Base-by-base conservation (phyloP, 2,888 invertebrate genomes). In the Dinocampus coccinellae region DNA sequence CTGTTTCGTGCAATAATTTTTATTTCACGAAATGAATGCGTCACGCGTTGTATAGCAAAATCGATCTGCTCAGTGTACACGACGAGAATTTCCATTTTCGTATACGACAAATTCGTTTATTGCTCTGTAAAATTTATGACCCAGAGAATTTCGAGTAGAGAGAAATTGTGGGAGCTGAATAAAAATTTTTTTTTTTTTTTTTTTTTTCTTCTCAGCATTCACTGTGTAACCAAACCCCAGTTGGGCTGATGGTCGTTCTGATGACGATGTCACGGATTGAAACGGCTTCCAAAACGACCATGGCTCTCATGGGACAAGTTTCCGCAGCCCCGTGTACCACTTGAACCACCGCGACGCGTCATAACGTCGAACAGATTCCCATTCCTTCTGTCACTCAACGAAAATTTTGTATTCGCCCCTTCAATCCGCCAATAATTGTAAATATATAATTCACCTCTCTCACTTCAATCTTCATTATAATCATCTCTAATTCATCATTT, bases 261-360 rank as follows among this genome's bases (percentile, higher is more conserved):
- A 85, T 82, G 84, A 84, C 83, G 82, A 83, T 80, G 82, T 84
- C 84, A 82, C 80, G 82, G 82, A 83, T 84, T 84, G 85, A 86
- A 86, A 86, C 84, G 85, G 84, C 80, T 80, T 84, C 84, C 85
- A 85, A 86, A 86, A 85, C 84, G 82, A 81, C 80, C 83, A 79
- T 77, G 76, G 80, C 78, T 81, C 85, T 82, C 84, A 62, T 70
- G 84, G 82, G 85, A 81, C 78, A 78, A 82, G 82, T 85, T 82
- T 83, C 80, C 77, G 77, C 74, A 74, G 74, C 73, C 69, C 73
- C 67, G 64, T 63, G 73, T 74, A 68, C 73, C 69, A 66, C 68
- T 47, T 66, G 68, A 73, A 72, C 39, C 53, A 52, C 16, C 29
- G 39, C 53, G 26, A 39, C 53, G 55, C 55, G 55, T 24, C 16